Conservation (phyloP, 1,140 invertebrate genomes). For the Apis laboriosa region DNA sequence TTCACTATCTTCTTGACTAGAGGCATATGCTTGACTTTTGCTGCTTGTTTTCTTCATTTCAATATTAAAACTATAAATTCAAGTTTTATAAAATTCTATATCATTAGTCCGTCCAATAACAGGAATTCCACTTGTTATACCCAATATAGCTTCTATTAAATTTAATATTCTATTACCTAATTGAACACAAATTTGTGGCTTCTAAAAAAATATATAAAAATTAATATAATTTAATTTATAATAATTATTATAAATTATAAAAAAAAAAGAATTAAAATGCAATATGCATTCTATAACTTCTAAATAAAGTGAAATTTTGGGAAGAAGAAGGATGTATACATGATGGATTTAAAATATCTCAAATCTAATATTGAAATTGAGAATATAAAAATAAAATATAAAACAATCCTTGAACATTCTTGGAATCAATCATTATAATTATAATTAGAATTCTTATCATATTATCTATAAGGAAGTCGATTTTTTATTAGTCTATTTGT, state of each 20-base stretch:
- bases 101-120: neutral
- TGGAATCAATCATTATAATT: no score
- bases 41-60: slow-evolving; percentile 70
- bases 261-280: neutral
- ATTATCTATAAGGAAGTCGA: no score
- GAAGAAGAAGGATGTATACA: no score
- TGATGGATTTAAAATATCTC: no score
- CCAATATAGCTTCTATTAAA: slow-evolving; percentile 66
- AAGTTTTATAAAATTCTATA: slow-evolving; percentile 16
- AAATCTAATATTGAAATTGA: no score
- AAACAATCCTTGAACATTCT: no score
- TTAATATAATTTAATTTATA: neutral
- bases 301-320: no score
- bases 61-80: slow-evolving; percentile 4
- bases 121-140: slow-evolving; percentile 69
- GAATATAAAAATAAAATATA: no score
- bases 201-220: slow-evolving; percentile 55
- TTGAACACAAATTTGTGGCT: slow-evolving; percentile 48
- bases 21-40: slow-evolving; percentile 72
- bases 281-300: no score
- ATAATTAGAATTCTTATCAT: no score
- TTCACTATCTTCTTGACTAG: slow-evolving; percentile 78
- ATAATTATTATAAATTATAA: slow-evolving; percentile 19
- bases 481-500: no score
- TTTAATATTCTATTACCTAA: slow-evolving; percentile 71